These are phyloP conservation scores for Cryptoblepharus egeriae DNA, from an alignment of 2,797 vertebrate species.

Conservation along the genomic window DNA sequence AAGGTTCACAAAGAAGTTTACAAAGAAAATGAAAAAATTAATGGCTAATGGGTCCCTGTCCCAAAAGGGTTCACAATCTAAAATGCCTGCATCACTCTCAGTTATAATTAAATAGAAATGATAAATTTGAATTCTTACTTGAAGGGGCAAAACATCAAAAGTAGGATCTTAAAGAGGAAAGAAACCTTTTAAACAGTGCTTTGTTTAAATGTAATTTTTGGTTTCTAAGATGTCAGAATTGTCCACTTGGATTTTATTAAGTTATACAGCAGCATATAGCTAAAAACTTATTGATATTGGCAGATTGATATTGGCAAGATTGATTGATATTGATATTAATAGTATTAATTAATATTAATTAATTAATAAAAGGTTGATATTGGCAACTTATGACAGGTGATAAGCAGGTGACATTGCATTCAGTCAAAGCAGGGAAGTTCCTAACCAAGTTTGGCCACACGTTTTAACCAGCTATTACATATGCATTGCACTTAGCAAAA, in stretches of 20 bases:
- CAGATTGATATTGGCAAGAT: too few relatives aligned
- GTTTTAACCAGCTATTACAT: neutral
- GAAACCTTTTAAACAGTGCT: neutral
- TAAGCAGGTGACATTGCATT: neutral
- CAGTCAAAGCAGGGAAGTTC: neutral
- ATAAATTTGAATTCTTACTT: neutral
- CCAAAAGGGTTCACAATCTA: too few relatives aligned
- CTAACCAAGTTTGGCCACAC: neutral
- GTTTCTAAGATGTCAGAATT: neutral
- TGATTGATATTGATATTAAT: too few relatives aligned
- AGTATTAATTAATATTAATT: too few relatives aligned
- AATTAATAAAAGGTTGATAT: too few relatives aligned
- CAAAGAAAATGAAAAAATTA: too few relatives aligned
- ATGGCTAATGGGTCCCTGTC: too few relatives aligned
- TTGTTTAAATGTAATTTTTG: too few relatives aligned
- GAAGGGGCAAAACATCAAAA: neutral
- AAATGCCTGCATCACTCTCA: neutral
- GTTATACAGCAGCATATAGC: neutral
- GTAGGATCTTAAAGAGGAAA: neutral
- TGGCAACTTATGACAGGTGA: neutral
- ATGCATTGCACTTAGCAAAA: neutral
- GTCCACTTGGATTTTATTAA: neutral
- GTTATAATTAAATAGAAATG: conserved; percentile 12
- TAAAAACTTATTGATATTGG: too few relatives aligned
- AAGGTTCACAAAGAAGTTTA: too few relatives aligned